phyloP scores from a whole-genome alignment of 2,113 vertebrate species.

The Dromaius novaehollandiae region DNA sequence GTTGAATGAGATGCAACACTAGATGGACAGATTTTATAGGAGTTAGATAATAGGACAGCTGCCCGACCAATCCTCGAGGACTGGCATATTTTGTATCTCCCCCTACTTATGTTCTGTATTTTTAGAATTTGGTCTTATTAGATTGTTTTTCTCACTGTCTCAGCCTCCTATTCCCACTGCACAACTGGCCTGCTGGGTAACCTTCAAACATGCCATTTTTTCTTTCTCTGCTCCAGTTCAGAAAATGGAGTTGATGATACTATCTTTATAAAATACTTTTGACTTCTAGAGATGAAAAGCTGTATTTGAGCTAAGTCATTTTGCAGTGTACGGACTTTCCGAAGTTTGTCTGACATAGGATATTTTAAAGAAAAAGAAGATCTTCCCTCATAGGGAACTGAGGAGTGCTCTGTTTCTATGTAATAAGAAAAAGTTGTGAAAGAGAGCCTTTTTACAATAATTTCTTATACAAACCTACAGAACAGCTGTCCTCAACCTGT shows the following conservation, averaged over 20 bases:
- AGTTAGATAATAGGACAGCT: background rate
- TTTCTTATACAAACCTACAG: background rate
- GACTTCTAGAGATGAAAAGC: background rate
- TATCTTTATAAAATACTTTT: background rate
- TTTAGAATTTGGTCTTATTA: background rate
- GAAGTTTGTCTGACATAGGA: background rate
- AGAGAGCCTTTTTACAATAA: background rate
- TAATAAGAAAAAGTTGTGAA: background rate
- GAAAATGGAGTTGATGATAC: background rate
- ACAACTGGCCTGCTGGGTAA: background rate
- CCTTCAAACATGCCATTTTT: background rate
- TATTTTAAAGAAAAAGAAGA: background rate
- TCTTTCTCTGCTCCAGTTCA: constrained; percentile 14
- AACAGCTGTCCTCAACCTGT: background rate
- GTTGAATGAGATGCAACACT: background rate
- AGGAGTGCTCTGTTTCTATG: background rate
- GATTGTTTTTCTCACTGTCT: background rate
- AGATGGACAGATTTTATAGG: background rate
- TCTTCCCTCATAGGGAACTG: background rate
- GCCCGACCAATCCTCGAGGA: background rate
- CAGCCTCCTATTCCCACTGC: background rate
- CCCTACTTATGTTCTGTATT: background rate
- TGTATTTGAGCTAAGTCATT: background rate
- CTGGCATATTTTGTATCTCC: background rate
- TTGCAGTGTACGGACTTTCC: background rate